Percentiles rank a stretch among this genome's conserved stretches.
These are phyloP conservation scores for Oreochromis grahami DNA, from an alignment of 2,797 vertebrate genomes.

Conservation along the genomic window DNA sequence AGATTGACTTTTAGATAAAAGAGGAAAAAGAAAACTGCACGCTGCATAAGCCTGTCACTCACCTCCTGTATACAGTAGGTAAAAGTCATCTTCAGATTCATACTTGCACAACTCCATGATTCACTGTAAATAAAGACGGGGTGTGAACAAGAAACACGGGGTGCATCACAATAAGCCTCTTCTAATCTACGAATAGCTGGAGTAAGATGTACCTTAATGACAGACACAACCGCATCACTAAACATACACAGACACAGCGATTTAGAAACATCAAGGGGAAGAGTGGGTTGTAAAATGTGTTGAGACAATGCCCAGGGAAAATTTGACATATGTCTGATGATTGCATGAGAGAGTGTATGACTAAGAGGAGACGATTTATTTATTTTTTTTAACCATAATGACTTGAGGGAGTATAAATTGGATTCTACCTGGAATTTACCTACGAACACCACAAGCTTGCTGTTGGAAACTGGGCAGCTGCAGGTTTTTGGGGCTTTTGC, in stretches of 20 bases:
- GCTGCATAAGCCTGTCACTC: background rate
- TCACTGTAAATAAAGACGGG: background rate
- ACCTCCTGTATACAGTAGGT: background rate
- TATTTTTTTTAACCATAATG: background rate
- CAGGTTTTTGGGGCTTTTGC: background rate
- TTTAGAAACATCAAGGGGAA: background rate
- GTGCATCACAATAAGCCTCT: background rate
- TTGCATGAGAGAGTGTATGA: background rate
- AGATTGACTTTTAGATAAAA: background rate
- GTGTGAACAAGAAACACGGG: background rate
- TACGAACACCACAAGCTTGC: background rate
- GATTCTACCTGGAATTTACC: background rate
- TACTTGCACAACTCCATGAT: background rate
- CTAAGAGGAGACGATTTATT: background rate
- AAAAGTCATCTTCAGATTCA: background rate
- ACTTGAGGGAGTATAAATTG: background rate
- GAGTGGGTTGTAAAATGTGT: background rate
- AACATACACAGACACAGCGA: constrained; percentile 23
- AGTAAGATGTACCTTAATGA: background rate
- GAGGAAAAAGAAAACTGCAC: background rate
- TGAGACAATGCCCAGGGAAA: constrained; percentile 10
- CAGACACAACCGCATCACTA: constrained; percentile 35
- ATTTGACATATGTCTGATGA: constrained; percentile 19
- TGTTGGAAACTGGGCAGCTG: background rate
- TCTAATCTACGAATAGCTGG: constrained; percentile 3